Evolutionary conservation across 2,797 vertebrate genomes (phyloP).

Genomic region (Lagocephalus sceleratus): DNA sequence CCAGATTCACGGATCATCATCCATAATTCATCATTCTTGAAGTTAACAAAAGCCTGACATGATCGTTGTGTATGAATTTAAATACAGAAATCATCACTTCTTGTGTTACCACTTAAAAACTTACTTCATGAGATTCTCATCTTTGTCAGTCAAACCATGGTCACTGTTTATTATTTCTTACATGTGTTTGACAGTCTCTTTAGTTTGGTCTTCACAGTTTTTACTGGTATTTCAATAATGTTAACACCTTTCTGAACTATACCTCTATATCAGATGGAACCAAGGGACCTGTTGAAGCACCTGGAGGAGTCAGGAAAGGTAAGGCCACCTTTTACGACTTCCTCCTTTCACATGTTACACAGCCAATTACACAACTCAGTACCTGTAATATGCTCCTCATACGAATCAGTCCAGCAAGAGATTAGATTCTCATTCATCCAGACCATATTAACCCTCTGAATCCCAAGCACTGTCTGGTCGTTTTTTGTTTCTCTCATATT

Average conservation of each 20-base stretch:
- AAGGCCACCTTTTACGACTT: conserved; percentile 43
- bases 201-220: background rate
- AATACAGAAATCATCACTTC: conserved; percentile 3
- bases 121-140: background rate
- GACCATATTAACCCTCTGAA: too few species aligned
- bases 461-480: too few species aligned
- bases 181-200: background rate
- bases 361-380: background rate
- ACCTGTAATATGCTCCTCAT: background rate
- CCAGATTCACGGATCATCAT: too few species aligned
- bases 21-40: background rate
- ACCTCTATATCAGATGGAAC: conserved; percentile 71
- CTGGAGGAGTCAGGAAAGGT: conserved; percentile 94
- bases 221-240: background rate
- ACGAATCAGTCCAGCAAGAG: too few species aligned
- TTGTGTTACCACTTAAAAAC: background rate
- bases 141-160: background rate
- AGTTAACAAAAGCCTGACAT: conserved; percentile 6
- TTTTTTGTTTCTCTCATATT: too few species aligned
- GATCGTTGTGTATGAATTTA: background rate
- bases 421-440: too few species aligned
- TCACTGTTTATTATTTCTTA: background rate
- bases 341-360: background rate
- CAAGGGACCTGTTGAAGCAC: conserved; percentile 82
- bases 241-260: conserved; percentile 50